Evolutionary conservation across 2,888 invertebrate species (phyloP), one percentile per base, ranked within the genome.

Genomic region (Malthinus seriepunctatus): DNA sequence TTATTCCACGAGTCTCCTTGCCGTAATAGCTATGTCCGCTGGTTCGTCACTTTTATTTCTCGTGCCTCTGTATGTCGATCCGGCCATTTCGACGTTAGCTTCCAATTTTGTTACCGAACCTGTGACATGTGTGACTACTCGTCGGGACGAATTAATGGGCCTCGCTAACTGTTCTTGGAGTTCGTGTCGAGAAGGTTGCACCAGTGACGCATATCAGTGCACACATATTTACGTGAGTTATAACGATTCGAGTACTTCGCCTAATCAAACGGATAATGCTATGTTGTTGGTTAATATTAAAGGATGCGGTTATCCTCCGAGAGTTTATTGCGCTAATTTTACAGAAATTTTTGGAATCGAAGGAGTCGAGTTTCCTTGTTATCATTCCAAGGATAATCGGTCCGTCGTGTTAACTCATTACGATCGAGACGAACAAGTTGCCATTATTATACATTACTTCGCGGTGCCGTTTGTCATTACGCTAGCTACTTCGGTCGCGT

Each of bases 401-500:
- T 88, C 89, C 60, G 89, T 94, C 68, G 93, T 92, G 63, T 82
- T 95, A 73, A 90, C 93, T 47, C 85, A 88, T 71, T 93, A 93
- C 83, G 90, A 91, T 75, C 84, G 90, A 63, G 89, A 90, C 66
- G 89, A 90, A 75, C 92, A 93, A 77, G 87, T 91, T 67, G 87
- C 89, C 60, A 86, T 89, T 67, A 92, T 93, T 71, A 88, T 92
- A 67, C 86, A 93, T 78, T 93, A 89, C 77, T 86, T 93, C 79
- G 91, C 89, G 56, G 86, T 92, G 69, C 93, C 93, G 62, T 87
- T 93, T 79, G 89, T 91, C 72, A 85, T 93, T 73, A 91, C 93
- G 52, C 84, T 91, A 67, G 89, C 91, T 70, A 91, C 93, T 65
- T 92, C 92, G 56, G 88, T 92, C 67, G 91, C 90, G 31, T 83